A percentile compares a stretch with the other conserved stretches of the same genome.
These are phyloP conservation scores for Rhabdomys dilectus DNA, from an alignment of 2,113 vertebrate species.

Conservation along the genomic window DNA sequence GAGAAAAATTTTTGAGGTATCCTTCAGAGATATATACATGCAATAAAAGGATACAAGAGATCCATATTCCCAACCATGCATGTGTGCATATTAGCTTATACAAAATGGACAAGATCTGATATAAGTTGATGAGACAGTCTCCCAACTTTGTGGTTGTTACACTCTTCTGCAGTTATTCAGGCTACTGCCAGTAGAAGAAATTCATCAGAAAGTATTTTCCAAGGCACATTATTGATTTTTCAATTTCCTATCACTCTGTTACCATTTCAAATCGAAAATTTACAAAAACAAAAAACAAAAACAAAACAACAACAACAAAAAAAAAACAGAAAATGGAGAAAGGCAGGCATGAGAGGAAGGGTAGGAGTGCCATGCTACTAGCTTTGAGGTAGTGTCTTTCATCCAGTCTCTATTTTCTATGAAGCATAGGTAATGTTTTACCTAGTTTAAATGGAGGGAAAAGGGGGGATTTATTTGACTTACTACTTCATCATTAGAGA, in stretches of 20 bases:
- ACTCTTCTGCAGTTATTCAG: accelerated
- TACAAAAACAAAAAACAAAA: too few relatives aligned
- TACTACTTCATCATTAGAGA: background rate
- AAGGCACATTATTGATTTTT: background rate
- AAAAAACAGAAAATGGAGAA: too few relatives aligned
- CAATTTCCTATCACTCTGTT: background rate
- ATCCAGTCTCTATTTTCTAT: background rate
- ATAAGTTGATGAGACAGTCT: background rate
- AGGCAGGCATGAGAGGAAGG: accelerated
- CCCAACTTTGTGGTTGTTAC: background rate
- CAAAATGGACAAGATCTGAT: background rate
- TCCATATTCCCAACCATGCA: accelerated
- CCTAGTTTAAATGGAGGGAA: too few relatives aligned
- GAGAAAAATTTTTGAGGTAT: background rate
- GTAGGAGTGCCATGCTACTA: background rate
- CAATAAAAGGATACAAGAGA: background rate
- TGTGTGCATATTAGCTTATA: background rate
- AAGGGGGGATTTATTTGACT: background rate
- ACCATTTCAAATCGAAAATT: background rate
- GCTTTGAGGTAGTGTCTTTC: background rate
- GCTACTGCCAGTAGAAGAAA: background rate
- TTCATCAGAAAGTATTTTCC: accelerated
- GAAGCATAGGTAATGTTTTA: background rate
- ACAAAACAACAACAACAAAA: too few relatives aligned
- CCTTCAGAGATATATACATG: too few relatives aligned